Conservation (phyloP, 2,797 vertebrate genomes). For the Eospalax fontanierii region DNA sequence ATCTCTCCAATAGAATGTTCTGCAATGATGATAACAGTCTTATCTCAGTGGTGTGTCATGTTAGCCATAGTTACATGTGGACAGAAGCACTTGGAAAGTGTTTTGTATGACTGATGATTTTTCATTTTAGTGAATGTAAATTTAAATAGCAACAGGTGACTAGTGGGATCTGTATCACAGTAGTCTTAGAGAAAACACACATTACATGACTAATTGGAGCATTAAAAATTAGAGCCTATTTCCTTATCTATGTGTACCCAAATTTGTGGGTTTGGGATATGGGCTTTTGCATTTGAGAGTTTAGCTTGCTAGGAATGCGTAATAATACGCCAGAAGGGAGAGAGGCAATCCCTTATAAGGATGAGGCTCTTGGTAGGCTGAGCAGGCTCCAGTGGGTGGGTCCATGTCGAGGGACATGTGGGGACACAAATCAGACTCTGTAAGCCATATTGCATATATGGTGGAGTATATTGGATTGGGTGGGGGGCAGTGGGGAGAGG, state of each 20-base stretch:
- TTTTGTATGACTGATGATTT: background rate
- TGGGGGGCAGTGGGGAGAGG: too few species aligned
- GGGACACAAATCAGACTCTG: too few species aligned
- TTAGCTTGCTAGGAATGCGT: conserved; percentile 8
- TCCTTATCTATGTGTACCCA: background rate
- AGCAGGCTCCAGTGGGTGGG: too few species aligned
- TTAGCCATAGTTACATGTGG: background rate
- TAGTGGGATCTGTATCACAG: background rate
- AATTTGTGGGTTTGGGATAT: conserved; percentile 14
- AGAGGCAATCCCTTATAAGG: too few species aligned
- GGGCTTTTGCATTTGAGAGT: background rate
- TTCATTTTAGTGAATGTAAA: background rate
- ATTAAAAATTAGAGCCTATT: background rate
- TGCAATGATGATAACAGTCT: background rate
- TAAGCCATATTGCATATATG: too few species aligned
- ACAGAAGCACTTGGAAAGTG: background rate
- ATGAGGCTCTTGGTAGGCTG: too few species aligned
- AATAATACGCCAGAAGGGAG: background rate
- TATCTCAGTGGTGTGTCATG: background rate
- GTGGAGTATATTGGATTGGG: too few species aligned
- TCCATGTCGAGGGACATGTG: too few species aligned
- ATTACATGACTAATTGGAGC: background rate
- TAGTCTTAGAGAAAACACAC: background rate
- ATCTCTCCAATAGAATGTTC: background rate
- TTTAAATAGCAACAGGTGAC: background rate